phyloP scores from a whole-genome alignment of 2,888 invertebrate species.

The Myathropa florea region DNA sequence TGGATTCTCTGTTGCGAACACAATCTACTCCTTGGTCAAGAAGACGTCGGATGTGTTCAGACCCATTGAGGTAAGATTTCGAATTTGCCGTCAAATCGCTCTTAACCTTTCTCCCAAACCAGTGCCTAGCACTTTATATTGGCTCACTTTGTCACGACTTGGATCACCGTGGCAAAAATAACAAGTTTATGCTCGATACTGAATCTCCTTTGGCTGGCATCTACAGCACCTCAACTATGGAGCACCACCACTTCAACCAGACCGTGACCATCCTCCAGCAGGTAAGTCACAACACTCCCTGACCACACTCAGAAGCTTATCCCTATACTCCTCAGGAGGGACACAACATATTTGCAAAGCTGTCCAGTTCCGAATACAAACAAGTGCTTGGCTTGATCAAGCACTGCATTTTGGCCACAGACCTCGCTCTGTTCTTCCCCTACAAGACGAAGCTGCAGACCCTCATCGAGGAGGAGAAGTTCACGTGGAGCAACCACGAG shows the following conservation, averaged over 20 bases:
- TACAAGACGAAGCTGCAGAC: slow-evolving; percentile 85
- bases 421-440: slow-evolving; percentile 90
- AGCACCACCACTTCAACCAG: slow-evolving; percentile 94
- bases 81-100: slow-evolving; percentile 42
- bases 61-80: slow-evolving; percentile 83
- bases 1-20: slow-evolving; percentile 92
- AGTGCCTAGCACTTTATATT: slow-evolving; percentile 88
- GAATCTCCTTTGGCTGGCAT: slow-evolving; percentile 91
- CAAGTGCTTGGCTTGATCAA: slow-evolving; percentile 88
- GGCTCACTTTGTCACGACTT: slow-evolving; percentile 92
- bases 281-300: slow-evolving; percentile 78
- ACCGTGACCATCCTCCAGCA: slow-evolving; percentile 92
- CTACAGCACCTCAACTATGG: slow-evolving; percentile 92
- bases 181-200: slow-evolving; percentile 91
- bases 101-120: background rate
- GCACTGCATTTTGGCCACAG: slow-evolving; percentile 92
- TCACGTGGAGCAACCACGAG: slow-evolving; percentile 85
- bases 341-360: slow-evolving; percentile 90
- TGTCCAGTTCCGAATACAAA: slow-evolving; percentile 88
- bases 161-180: slow-evolving; percentile 93
- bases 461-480: slow-evolving; percentile 82
- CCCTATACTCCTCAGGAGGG: slow-evolving; percentile 84
- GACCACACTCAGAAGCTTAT: background rate
- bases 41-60: slow-evolving; percentile 82
- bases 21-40: slow-evolving; percentile 89